Evolutionary conservation across 2,888 invertebrate genomes (phyloP).

Genomic region (Caenorhabditis doughertyi): DNA sequence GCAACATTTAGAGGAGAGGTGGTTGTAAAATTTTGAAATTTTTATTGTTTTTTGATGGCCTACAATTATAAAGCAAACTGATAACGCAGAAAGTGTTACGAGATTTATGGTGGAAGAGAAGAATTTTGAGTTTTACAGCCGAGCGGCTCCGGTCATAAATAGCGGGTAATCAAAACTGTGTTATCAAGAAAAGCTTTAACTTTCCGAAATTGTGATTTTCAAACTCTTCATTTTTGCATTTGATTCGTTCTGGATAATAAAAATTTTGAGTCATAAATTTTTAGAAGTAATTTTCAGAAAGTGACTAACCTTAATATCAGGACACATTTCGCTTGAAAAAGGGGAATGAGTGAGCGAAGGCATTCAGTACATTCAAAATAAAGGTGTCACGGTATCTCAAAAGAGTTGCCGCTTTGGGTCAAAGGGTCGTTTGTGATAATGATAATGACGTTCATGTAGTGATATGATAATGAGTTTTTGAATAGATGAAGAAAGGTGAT

Average conservation of each 20-base stretch:
- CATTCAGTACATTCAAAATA: not conserved
- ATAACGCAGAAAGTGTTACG: constrained; percentile 47
- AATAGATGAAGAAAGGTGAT: not conserved
- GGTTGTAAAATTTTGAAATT: constrained; percentile 42
- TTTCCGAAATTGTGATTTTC: not conserved
- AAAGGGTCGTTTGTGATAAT: constrained; percentile 40
- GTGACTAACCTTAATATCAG: constrained; percentile 45
- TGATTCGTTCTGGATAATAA: not conserved
- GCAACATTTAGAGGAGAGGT: constrained; percentile 13
- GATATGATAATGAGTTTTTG: constrained; percentile 24
- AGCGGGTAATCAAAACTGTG: constrained; percentile 59
- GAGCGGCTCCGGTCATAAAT: constrained; percentile 50
- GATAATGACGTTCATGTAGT: constrained; percentile 12
- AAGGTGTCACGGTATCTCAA: constrained; percentile 36
- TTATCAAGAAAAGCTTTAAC: constrained; percentile 48
- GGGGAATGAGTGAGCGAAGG: not conserved
- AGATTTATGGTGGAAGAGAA: constrained; percentile 48
- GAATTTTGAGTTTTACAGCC: constrained; percentile 30
- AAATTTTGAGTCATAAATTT: constrained; percentile 6
- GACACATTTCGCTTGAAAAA: constrained; percentile 20
- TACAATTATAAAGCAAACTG: constrained; percentile 45
- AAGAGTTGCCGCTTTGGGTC: constrained; percentile 41
- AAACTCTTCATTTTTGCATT: not conserved
- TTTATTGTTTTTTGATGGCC: constrained; percentile 42
- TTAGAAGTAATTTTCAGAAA: not conserved